A percentile compares a stretch with the other conserved stretches of the same genome.
Evolutionary conservation across 2,888 invertebrate species (phyloP).

Genomic region (Cryptus viduatorius): DNA sequence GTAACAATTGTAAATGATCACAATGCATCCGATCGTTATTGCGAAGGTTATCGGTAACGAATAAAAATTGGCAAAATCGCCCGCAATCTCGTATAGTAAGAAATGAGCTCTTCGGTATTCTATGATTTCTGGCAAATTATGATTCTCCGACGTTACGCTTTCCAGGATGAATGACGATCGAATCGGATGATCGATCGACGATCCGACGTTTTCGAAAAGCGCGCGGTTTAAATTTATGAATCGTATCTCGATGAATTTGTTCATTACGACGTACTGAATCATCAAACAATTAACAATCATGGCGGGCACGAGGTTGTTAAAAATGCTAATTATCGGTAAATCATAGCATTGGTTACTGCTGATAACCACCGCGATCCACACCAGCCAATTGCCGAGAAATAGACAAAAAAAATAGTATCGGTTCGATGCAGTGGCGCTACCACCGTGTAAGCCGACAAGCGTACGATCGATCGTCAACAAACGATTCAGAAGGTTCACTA

Average conservation of each 20-base stretch:
- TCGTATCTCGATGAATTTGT: constrained; percentile 40
- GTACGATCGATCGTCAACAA: constrained; percentile 17
- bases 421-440: not conserved
- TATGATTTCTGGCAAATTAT: constrained; percentile 26
- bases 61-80: constrained; percentile 55
- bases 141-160: not conserved
- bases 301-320: constrained; percentile 29
- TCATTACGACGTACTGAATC: constrained; percentile 64
- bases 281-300: constrained; percentile 40
- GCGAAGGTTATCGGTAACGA: constrained; percentile 46
- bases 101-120: constrained; percentile 28
- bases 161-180: not conserved
- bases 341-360: not conserved
- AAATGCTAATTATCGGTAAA: not conserved
- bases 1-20: constrained; percentile 40
- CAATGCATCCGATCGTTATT: not conserved
- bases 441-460: not conserved
- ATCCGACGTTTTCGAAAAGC: not conserved
- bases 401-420: not conserved
- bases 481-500: constrained; percentile 15
- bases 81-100: constrained; percentile 30
- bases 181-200: not conserved
- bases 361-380: constrained; percentile 1
- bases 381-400: not conserved
- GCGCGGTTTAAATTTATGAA: constrained; percentile 61